Percentiles rank a stretch among this genome's conserved stretches.
phyloP scores from a whole-genome alignment of 2,113 vertebrate genomes.

The Indri indri region DNA sequence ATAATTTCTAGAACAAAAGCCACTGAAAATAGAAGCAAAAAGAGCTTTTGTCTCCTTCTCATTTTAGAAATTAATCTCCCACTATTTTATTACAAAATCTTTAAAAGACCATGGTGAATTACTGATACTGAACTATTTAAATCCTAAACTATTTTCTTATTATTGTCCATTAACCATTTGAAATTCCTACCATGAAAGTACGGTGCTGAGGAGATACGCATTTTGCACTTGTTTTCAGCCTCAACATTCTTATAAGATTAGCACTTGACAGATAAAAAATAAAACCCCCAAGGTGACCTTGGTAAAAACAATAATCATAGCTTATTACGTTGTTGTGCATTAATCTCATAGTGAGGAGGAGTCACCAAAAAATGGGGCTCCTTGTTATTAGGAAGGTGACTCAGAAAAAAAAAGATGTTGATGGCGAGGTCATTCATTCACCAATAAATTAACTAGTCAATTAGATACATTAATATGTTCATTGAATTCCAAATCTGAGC shows the following conservation, averaged over 20 bases:
- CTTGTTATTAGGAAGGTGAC: not conserved
- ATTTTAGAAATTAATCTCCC: constrained; percentile 33
- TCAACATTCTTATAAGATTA: not conserved
- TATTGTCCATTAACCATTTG: constrained; percentile 9
- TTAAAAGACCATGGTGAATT: constrained; percentile 4
- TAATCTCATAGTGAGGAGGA: not conserved
- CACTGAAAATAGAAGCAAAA: constrained; percentile 63
- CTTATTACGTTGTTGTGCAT: not conserved
- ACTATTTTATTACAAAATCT: constrained; percentile 42
- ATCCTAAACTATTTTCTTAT: not conserved
- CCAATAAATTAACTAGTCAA: not conserved
- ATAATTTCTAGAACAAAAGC: constrained; percentile 74
- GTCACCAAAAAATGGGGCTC: not conserved
- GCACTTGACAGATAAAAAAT: not conserved
- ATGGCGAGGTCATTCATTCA: not conserved
- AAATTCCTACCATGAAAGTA: not conserved
- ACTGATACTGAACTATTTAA: not conserved
- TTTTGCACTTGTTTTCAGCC: not conserved
- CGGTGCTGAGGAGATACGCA: not conserved
- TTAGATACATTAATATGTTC: not conserved
- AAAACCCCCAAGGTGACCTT: not conserved
- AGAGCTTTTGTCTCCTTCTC: not conserved
- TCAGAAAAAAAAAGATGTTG: not conserved
- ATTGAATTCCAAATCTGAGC: not conserved
- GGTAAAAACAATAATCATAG: not conserved